A percentile compares a stretch with the other conserved stretches of the same genome.
Conservation (phyloP, 2,797 vertebrate species). For the Acipenser ruthenus region DNA sequence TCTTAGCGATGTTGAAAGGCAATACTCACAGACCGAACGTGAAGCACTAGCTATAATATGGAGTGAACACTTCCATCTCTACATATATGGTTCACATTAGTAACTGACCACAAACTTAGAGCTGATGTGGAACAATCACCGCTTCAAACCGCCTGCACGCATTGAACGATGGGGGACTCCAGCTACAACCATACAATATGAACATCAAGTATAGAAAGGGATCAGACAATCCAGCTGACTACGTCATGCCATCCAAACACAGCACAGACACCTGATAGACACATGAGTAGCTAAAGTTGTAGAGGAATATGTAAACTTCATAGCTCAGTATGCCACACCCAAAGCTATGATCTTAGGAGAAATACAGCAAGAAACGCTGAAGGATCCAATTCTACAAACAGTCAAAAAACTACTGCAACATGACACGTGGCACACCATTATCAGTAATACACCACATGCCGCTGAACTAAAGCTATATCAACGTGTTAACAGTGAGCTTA, state of each 20-base stretch:
- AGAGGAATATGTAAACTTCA: slow-evolving; percentile 28
- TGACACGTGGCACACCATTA: slow-evolving; percentile 20
- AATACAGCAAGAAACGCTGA: slow-evolving; percentile 18
- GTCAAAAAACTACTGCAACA: slow-evolving; percentile 8
- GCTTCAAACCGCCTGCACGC: too few species aligned
- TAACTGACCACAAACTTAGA: too few species aligned
- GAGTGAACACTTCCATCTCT: too few species aligned
- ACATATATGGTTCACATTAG: too few species aligned
- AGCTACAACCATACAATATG: too few species aligned
- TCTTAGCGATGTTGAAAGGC: too few species aligned
- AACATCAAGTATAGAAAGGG: slow-evolving; percentile 10
- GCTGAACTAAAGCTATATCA: slow-evolving; percentile 6
- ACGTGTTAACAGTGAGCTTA: slow-evolving; percentile 21
- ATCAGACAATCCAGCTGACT: slow-evolving; percentile 23
- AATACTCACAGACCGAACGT: too few species aligned
- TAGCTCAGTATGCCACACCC: background rate
- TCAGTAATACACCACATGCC: background rate
- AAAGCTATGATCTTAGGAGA: slow-evolving; percentile 19
- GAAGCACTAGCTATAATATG: too few species aligned
- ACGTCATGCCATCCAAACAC: slow-evolving; percentile 15
- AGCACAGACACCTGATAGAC: background rate
- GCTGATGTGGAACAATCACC: too few species aligned
- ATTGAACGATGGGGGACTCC: too few species aligned
- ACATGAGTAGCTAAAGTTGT: slow-evolving; percentile 19
- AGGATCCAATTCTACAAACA: slow-evolving; percentile 17